These are phyloP conservation scores for Parapristionchus giblindavisi DNA, from an alignment of 2,888 invertebrate species.

Conservation along the genomic window DNA sequence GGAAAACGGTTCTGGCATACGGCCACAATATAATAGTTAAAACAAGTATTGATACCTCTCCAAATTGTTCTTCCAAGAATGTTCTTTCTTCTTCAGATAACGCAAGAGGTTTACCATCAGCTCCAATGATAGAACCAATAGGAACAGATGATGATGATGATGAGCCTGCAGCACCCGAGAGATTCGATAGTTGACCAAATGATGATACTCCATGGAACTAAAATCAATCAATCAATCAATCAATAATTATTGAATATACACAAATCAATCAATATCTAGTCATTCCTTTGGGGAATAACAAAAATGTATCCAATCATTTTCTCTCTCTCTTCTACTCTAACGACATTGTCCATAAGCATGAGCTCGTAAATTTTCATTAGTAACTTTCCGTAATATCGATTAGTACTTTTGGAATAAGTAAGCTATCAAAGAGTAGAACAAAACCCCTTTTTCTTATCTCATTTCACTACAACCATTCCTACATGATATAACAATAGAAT, in stretches of 20 bases:
- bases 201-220: conserved; percentile 25
- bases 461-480: no score
- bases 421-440: not conserved
- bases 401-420: not conserved
- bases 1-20: no score
- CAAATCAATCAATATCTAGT: no score
- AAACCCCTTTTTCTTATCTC: not conserved
- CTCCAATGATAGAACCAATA: conserved; percentile 15
- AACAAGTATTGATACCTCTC: no score
- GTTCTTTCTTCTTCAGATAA: conserved; percentile 29
- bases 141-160: conserved; percentile 36
- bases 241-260: no score
- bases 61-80: conserved; percentile 31
- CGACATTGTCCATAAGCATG: not conserved
- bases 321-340: not conserved
- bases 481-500: no score
- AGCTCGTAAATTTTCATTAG: not conserved
- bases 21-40: no score
- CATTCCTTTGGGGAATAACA: no score
- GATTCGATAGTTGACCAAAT: conserved; percentile 13
- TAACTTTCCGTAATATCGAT: not conserved
- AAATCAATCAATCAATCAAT: not conserved
- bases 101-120: conserved; percentile 14
- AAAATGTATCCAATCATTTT: no score
- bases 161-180: conserved; percentile 4